Evolutionary conservation across 2,888 invertebrate species (phyloP).

Genomic region (Amphipyra berbera): DNA sequence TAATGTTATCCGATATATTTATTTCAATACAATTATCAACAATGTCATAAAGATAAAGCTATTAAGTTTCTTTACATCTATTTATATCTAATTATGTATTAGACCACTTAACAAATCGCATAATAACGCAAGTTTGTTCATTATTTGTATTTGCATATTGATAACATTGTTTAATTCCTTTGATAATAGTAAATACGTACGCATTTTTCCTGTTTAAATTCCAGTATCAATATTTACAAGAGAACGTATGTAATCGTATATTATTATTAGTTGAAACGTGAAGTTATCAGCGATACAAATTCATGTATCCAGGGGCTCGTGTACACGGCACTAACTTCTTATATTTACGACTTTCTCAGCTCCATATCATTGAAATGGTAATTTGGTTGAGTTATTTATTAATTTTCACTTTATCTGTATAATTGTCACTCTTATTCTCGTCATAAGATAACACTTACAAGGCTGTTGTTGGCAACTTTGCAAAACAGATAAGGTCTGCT

Average conservation of each 20-base stretch:
- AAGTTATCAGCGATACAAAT: conserved; percentile 27
- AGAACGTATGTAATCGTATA: too few relatives aligned
- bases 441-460: conserved; percentile 62
- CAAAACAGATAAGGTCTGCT: conserved; percentile 75
- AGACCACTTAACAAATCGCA: conserved; percentile 14
- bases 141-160: conserved; percentile 4
- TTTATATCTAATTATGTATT: conserved; percentile 10
- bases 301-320: conserved; percentile 16
- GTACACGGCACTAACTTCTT: conserved; percentile 34
- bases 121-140: conserved; percentile 14
- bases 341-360: conserved; percentile 55
- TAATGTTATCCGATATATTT: conserved; percentile 36
- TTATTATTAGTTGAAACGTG: neutral
- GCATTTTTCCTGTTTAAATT: conserved; percentile 28
- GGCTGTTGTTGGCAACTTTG: conserved; percentile 74
- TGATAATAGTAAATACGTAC: conserved; percentile 11
- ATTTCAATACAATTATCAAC: conserved; percentile 26
- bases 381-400: conserved; percentile 68
- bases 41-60: conserved; percentile 22
- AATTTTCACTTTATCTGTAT: conserved; percentile 60
- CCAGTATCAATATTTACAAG: conserved; percentile 20
- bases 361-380: conserved; percentile 48
- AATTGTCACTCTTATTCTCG: conserved; percentile 68
- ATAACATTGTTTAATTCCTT: neutral
- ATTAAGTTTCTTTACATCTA: conserved; percentile 32